Conservation (phyloP, 2,888 invertebrate genomes). For the Lycaena phlaeas region DNA sequence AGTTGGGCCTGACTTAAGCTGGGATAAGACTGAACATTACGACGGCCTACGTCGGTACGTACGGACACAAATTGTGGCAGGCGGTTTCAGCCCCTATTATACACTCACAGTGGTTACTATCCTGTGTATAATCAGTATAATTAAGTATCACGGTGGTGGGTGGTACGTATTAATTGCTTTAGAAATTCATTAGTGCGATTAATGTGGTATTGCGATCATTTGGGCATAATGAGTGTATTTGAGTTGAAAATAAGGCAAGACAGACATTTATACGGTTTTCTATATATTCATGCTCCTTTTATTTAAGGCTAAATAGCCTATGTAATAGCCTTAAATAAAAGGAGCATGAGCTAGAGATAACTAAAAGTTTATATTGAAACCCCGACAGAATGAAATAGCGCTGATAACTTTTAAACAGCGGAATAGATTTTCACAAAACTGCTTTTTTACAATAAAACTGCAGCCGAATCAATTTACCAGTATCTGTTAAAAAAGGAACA, state of each 20-base stretch:
- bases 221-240: slow-evolving; percentile 23
- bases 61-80: background rate
- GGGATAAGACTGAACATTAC: background rate
- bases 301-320: too few relatives aligned
- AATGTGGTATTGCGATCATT: slow-evolving; percentile 24
- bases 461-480: too few relatives aligned
- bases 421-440: too few relatives aligned
- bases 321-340: too few relatives aligned
- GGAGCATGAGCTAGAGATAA: too few relatives aligned
- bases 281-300: too few relatives aligned
- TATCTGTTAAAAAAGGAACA: too few relatives aligned
- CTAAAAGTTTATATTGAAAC: too few relatives aligned
- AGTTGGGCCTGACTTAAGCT: slow-evolving; percentile 6
- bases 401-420: too few relatives aligned
- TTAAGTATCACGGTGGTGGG: background rate
- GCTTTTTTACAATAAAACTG: too few relatives aligned
- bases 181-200: slow-evolving; percentile 26
- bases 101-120: background rate
- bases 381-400: too few relatives aligned
- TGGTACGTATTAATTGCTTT: slow-evolving; percentile 21
- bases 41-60: background rate
- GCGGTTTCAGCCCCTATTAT: background rate
- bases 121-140: background rate
- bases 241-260: slow-evolving; percentile 13
- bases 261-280: slow-evolving; percentile 7